Evolutionary conservation across 2,113 vertebrate genomes (phyloP), one percentile per base, ranked within the genome.

Genomic region (Rhadina sibilatrix): DNA sequence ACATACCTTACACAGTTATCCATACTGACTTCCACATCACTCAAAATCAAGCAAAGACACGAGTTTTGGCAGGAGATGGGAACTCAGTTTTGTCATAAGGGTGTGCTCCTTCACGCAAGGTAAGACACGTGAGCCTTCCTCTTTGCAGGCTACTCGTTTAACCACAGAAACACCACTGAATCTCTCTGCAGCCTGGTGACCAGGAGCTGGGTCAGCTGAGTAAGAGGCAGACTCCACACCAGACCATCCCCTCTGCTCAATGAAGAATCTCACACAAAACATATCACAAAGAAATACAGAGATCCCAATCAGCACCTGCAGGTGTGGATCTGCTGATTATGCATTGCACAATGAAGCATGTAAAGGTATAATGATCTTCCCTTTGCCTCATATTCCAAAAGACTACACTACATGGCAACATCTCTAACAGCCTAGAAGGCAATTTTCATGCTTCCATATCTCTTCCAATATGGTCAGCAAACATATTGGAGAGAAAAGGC

Each of bases 121-220:
- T 44, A 37, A 49, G 72, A 10, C 15, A 47, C 8, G 28, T 0
- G 0, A 16, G 15, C 27, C 13, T 11, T 40, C 24, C 72, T 74
- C 28, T 61, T 72, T 44, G 6, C 31, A 70, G 57, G 25, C 15
- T 52, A 20, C 15, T 65, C 47, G 69, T 17, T 23, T 25, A 72
- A 33, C 31, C 47, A 85, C 27, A 76, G 37, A 61, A 65, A 38
- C 9, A 76, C 5, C 0, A 1, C 16, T n/a, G 65, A 61, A 65
- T 23, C 10, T 49, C 64, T 76, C 49, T 33, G 24, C 68, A 80
- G 35, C 22, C 46, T 56, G 20, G 25, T 54, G 40, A 61, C 16
- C 17, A n/a, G 38, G 28, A 75, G 24, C 37, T 37, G 17, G 5
- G 47, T 31, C 16, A 5, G 35, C 22, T 54, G 28, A 12, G 37